Evolutionary conservation across 1,140 invertebrate genomes (phyloP), one percentile per base, ranked within the genome.

Genomic region (Bombus waltoni): DNA sequence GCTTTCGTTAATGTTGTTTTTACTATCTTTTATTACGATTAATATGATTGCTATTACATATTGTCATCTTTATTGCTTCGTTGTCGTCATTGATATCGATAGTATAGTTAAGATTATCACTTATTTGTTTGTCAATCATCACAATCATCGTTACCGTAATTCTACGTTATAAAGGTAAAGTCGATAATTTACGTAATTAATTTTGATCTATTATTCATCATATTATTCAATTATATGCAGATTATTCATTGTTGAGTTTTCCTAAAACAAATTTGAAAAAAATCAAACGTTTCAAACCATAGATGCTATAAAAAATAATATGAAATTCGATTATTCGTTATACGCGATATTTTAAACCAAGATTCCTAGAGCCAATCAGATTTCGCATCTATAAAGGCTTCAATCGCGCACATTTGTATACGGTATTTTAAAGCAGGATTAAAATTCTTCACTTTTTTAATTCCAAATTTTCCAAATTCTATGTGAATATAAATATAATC

Each of bases 1-100:
- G 38, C 18, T n/a, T 25, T 77, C 59, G 38, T 73, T 53, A 53
- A n/a, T 13, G 22, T 83, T 83, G 40, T 57, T 77, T 78, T 66
- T 47, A 70, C 18, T 53, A 53, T 53, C 18, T 53, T 53, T 28
- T 70, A 72, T 72, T 32, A 57, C 57, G 6, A 40, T 53, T 71
- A 32, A 13, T n/a, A 40, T 18, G 22, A 32, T 53, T 71, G 22
- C 35, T 40, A 53, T 70, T 18, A 15, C n/a, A 53, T 53, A 62
- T n/a, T 47, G 22, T 42, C 32, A 74, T 40, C 11, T 22, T 57
- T 53, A 35, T 44, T n/a, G 32, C 78, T 40, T 53, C 15, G 25
- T 80, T 35, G 32, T 80, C 25, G 35, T n/a, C 44, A 70, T 35
- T 35, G 32, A 28, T 81, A 53, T 22, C 42, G 28, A n/a, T 15